These are phyloP conservation scores for Grapholita molesta DNA, from an alignment of 1,140 invertebrate species.

Conservation along the genomic window DNA sequence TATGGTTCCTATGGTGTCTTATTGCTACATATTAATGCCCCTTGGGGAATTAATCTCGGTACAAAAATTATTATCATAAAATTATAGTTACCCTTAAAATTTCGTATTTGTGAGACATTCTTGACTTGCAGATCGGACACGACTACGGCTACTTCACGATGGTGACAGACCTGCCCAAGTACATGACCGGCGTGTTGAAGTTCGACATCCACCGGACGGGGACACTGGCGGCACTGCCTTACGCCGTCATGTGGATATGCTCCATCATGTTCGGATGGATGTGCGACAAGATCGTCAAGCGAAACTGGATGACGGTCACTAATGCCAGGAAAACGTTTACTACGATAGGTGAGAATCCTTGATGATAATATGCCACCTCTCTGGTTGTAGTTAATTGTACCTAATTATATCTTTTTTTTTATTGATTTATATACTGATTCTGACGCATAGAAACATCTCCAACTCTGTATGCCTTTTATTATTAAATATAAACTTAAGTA, in stretches of 20 bases:
- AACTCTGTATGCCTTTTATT: too few species aligned
- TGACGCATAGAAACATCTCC: too few species aligned
- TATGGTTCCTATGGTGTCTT: too few species aligned
- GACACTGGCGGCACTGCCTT: conserved; percentile 80
- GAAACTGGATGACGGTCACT: conserved; percentile 74
- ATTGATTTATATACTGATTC: too few species aligned
- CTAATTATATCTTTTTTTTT: too few species aligned
- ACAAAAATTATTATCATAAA: too few species aligned
- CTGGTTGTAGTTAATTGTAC: too few species aligned
- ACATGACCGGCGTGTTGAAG: conserved; percentile 89
- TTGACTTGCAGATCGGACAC: conserved; percentile 80
- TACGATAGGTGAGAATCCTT: conserved; percentile 76
- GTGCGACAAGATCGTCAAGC: conserved; percentile 80
- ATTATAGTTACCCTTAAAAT: too few species aligned
- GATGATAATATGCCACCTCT: neutral
- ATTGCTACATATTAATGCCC: too few species aligned
- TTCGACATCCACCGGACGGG: conserved; percentile 86
- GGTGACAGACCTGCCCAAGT: conserved; percentile 90
- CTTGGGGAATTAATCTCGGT: too few species aligned
- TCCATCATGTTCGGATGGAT: conserved; percentile 79
- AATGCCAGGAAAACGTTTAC: conserved; percentile 82
- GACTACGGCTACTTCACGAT: conserved; percentile 93
- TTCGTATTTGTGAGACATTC: neutral
- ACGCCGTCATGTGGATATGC: conserved; percentile 82
- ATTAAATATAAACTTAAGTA: too few species aligned